phyloP scores from a whole-genome alignment of 2,113 vertebrate species.

The Herpetotheres cachinnans region DNA sequence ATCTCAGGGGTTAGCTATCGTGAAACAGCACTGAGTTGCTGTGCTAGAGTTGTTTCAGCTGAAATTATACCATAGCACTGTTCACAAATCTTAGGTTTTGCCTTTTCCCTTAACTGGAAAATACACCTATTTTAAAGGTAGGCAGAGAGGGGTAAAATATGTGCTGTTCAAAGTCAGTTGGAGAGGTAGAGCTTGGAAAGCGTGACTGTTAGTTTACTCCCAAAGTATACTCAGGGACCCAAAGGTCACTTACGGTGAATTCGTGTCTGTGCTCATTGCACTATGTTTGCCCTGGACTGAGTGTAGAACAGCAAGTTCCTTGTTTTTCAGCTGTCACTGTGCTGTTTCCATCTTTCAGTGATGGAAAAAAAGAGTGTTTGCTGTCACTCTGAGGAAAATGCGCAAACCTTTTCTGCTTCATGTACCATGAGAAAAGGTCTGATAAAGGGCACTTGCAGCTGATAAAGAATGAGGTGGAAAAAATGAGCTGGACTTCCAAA shows the following conservation, averaged over 20 bases:
- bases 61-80: background rate
- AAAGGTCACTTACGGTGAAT: background rate
- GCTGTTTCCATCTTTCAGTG: background rate
- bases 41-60: background rate
- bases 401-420: background rate
- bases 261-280: background rate
- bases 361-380: background rate
- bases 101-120: background rate
- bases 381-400: background rate
- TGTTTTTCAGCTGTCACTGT: background rate
- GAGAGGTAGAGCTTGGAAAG: background rate
- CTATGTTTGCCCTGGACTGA: background rate
- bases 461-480: constrained; percentile 13
- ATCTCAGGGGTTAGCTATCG: background rate
- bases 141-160: background rate
- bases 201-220: background rate
- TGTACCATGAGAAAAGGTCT: background rate
- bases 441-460: constrained; percentile 2
- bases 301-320: background rate
- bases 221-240: no score
- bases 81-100: background rate
- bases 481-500: constrained; percentile 2
- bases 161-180: background rate
- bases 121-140: accelerated
- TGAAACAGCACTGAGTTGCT: background rate